Evolutionary conservation across 2,888 invertebrate species (phyloP).

Genomic region (Synergus laeviventris): DNA sequence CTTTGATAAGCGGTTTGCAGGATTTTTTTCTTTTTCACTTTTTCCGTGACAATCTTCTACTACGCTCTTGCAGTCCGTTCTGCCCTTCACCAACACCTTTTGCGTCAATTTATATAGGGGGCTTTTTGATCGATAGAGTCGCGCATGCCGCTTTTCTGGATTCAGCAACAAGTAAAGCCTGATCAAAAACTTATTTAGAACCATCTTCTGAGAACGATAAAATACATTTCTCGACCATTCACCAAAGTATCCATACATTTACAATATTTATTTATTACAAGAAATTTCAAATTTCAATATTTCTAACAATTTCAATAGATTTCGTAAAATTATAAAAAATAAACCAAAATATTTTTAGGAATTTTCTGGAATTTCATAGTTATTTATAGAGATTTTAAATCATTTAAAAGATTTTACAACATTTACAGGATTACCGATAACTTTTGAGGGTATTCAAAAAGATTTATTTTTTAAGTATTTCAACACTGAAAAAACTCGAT

Average conservation of each 20-base stretch:
- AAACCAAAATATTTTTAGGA: too few species aligned
- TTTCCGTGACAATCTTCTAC: constrained; percentile 47
- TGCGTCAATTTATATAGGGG: constrained; percentile 66
- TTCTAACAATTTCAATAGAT: too few species aligned
- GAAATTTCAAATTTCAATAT: too few species aligned
- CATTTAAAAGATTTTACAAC: too few species aligned
- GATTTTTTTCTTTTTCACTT: constrained; percentile 35
- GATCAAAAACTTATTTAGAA: constrained; percentile 47
- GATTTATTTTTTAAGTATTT: too few species aligned
- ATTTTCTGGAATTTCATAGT: too few species aligned
- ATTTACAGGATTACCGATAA: too few species aligned
- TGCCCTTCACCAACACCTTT: constrained; percentile 60
- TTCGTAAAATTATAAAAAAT: too few species aligned
- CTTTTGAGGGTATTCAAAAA: too few species aligned
- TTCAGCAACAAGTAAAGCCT: constrained; percentile 73
- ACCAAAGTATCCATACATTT: not conserved
- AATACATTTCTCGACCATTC: not conserved
- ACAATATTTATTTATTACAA: not conserved
- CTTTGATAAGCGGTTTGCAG: constrained; percentile 13
- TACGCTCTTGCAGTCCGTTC: constrained; percentile 52
- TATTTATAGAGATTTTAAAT: too few species aligned
- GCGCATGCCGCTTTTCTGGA: constrained; percentile 67
- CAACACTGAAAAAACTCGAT: too few species aligned
- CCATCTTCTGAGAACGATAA: constrained; percentile 3
- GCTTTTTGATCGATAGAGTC: constrained; percentile 68